Base-by-base conservation (phyloP, 2,888 invertebrate genomes). In the Mantis religiosa region DNA sequence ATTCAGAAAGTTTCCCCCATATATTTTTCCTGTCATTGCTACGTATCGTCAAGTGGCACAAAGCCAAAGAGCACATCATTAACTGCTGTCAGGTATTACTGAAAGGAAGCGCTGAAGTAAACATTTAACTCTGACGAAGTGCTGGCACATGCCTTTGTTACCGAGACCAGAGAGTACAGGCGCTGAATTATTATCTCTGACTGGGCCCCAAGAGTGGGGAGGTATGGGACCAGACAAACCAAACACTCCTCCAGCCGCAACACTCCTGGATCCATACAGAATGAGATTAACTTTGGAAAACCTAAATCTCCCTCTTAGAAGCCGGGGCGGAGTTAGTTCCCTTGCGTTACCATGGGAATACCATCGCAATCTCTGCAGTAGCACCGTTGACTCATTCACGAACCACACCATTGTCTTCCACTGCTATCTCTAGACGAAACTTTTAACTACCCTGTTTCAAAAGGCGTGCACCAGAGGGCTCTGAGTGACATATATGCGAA, bases 221-320 rank as follows among this genome's bases (percentile, higher is more conserved):
- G 28, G 85, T 41, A 85, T 85, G 41, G 54, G 34, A 84, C 84
- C 27, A 84, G 34, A 84, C 84, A 84, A 85, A 85, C 47, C 85
- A 85, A 85, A 85, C 85, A 85, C 85, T 41, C 47, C 47, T 47
- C 27, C 27, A 15, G 85, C 15, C 85, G 83, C 28, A 83, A 83
- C 14, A 83, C 85, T 41, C 25, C 47, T 82, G 82, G 82, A 47
- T 41, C 82, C 82, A 87, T 87, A 87, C 82, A 82, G 41, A 82
- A 87, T 82, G 87, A 87, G 87, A 87, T 87, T 87, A 87, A 87
- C 82, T 87, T 87, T 20, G 82, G 82, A 87, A 82, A 87, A 87
- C 82, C 34, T 82, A 87, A 87, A 87, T 71, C 87, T 82, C 82
- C 14, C 28, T 71, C 54, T 20, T 25, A 71, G 54, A 25, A 71